These are phyloP conservation scores for Eubasilissa splendida DNA, from an alignment of 2,888 invertebrate species.

Conservation along the genomic window DNA sequence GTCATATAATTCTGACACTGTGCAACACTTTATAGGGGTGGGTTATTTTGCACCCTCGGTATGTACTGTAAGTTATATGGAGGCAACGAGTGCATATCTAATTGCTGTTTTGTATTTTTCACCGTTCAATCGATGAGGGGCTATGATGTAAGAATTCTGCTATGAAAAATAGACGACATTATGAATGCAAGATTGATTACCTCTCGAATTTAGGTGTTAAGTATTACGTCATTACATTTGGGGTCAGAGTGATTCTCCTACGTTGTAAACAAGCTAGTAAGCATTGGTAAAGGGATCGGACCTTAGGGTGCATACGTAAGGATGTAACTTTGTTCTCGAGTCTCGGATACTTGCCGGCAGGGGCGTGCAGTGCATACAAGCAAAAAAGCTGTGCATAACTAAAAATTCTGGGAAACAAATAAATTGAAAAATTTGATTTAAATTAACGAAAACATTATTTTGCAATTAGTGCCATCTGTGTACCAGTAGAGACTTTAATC, in stretches of 20 bases:
- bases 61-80: conserved; percentile 9
- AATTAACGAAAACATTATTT: too few relatives aligned
- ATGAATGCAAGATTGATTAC: conserved; percentile 32
- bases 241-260: neutral
- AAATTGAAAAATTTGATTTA: too few relatives aligned
- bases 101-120: conserved; percentile 27
- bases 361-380: too few relatives aligned
- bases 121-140: conserved; percentile 24
- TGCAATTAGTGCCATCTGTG: too few relatives aligned
- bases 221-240: neutral
- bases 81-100: conserved; percentile 37
- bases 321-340: too few relatives aligned
- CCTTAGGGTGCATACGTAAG: too few relatives aligned
- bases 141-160: conserved; percentile 19
- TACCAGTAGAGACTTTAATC: too few relatives aligned
- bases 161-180: neutral
- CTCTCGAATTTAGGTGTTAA: conserved; percentile 1
- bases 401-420: too few relatives aligned
- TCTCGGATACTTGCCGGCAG: too few relatives aligned
- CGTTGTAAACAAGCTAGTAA: too few relatives aligned
- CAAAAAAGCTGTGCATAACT: too few relatives aligned
- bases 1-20: conserved; percentile 4
- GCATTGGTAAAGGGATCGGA: too few relatives aligned
- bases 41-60: neutral
- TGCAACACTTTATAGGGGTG: neutral